Percentiles rank a stretch among this genome's conserved stretches.
Evolutionary conservation across 2,888 invertebrate species (phyloP).

Genomic region (Mythimna loreyi): DNA sequence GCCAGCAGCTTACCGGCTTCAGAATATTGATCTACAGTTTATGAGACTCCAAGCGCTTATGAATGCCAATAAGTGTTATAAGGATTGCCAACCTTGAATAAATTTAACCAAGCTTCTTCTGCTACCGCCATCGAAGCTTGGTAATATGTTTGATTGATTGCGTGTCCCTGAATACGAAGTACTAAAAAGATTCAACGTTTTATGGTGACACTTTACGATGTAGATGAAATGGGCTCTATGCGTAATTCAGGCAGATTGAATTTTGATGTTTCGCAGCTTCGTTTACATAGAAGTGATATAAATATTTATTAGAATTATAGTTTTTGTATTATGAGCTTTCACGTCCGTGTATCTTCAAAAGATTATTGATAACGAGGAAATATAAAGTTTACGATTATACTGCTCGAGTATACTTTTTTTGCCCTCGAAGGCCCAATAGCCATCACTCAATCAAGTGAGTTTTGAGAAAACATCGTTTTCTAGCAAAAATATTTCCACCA

Average conservation of each 20-base stretch:
- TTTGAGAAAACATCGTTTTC: no score
- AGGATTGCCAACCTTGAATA: slow-evolving; percentile 45
- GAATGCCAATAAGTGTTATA: slow-evolving; percentile 75
- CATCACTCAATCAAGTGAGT: no score
- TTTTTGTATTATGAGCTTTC: slow-evolving; percentile 48
- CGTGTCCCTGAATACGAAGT: slow-evolving; percentile 61
- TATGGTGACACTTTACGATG: slow-evolving; percentile 59
- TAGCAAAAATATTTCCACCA: no score
- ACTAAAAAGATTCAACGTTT: slow-evolving; percentile 48
- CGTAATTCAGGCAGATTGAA: slow-evolving; percentile 61
- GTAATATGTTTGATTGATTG: slow-evolving; percentile 63
- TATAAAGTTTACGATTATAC: slow-evolving; percentile 37
- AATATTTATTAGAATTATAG: slow-evolving; percentile 56
- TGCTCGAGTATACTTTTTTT: no score
- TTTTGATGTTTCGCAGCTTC: slow-evolving; percentile 49
- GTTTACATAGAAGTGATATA: slow-evolving; percentile 51
- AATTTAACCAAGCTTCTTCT: slow-evolving; percentile 36
- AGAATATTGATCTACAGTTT: slow-evolving; percentile 80
- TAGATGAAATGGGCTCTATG: slow-evolving; percentile 50
- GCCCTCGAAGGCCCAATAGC: no score
- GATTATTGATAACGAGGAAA: slow-evolving; percentile 24
- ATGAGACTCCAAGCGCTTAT: slow-evolving; percentile 74
- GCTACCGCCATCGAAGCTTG: slow-evolving; percentile 35
- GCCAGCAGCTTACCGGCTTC: slow-evolving; percentile 73
- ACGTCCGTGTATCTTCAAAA: slow-evolving; percentile 31